Percentiles rank a stretch among this genome's conserved stretches.
Evolutionary conservation across 2,797 vertebrate species (phyloP).

Genomic region (Poeciliopsis gracilis): DNA sequence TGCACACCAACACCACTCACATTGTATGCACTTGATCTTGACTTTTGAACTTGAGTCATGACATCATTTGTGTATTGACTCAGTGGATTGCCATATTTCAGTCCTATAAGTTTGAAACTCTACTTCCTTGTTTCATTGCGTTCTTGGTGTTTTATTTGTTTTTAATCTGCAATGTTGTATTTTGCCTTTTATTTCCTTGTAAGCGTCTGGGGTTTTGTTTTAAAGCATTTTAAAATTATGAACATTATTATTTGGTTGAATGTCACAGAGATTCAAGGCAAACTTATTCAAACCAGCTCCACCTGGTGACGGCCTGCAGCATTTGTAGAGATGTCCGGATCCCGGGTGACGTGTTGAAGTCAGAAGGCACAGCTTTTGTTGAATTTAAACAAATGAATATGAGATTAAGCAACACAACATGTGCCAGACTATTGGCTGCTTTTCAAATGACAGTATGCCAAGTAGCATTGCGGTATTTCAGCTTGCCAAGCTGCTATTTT

Average conservation of each 20-base stretch:
- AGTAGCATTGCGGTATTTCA: too few species aligned
- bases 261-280: slow-evolving; percentile 1
- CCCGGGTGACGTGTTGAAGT: neutral
- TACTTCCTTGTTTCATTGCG: too few species aligned
- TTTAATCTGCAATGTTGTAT: too few species aligned
- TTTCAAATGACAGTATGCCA: too few species aligned
- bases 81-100: too few species aligned
- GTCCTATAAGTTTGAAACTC: too few species aligned
- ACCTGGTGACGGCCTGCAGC: slow-evolving; percentile 31
- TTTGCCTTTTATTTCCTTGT: too few species aligned
- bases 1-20: slow-evolving; percentile 17
- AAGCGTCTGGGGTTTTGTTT: too few species aligned
- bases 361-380: neutral
- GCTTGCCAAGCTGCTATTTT: too few species aligned
- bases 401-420: neutral
- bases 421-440: neutral
- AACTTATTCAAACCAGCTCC: slow-evolving; percentile 14
- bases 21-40: slow-evolving; percentile 25
- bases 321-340: neutral
- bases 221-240: too few species aligned
- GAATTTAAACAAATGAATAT: neutral
- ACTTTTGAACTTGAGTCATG: slow-evolving; percentile 31
- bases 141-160: too few species aligned
- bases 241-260: neutral
- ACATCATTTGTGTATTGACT: slow-evolving; percentile 36